phyloP scores from a whole-genome alignment of 2,113 vertebrate species.

The Phoenicopterus ruber region DNA sequence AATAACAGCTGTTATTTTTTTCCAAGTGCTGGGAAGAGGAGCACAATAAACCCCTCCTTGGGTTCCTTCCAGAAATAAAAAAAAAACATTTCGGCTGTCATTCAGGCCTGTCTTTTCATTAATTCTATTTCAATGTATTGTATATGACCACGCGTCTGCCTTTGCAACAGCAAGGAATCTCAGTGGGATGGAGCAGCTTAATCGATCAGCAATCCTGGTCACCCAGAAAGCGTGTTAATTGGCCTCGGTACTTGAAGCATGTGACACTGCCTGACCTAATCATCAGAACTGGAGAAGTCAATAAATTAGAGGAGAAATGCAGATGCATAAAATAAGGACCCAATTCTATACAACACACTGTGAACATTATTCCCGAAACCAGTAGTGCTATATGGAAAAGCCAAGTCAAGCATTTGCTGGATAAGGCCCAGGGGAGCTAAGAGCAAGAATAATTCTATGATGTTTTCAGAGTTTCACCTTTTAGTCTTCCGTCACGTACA shows the following conservation, averaged over 20 bases:
- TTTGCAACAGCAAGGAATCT: constrained; percentile 53
- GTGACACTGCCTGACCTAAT: constrained; percentile 62
- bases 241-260: constrained; percentile 55
- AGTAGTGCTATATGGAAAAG: not conserved
- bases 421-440: not conserved
- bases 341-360: not conserved
- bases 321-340: constrained; percentile 27
- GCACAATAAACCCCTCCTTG: constrained; percentile 20
- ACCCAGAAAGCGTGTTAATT: constrained; percentile 67
- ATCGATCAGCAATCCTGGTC: constrained; percentile 56
- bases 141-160: not conserved
- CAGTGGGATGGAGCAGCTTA: constrained; percentile 49
- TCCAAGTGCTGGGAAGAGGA: constrained; percentile 8
- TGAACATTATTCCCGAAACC: not conserved
- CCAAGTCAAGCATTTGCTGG: constrained; percentile 12
- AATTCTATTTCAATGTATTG: constrained; percentile 49
- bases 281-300: constrained; percentile 49
- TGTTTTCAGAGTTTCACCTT: constrained; percentile 15
- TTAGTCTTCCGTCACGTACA: not conserved
- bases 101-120: constrained; percentile 59
- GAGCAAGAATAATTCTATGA: not conserved
- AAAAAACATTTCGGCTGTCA: not conserved
- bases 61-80: constrained; percentile 33
- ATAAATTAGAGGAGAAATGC: constrained; percentile 53
- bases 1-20: constrained; percentile 57